Conservation (phyloP, 2,888 invertebrate species). For the Brenthis daphne region DNA sequence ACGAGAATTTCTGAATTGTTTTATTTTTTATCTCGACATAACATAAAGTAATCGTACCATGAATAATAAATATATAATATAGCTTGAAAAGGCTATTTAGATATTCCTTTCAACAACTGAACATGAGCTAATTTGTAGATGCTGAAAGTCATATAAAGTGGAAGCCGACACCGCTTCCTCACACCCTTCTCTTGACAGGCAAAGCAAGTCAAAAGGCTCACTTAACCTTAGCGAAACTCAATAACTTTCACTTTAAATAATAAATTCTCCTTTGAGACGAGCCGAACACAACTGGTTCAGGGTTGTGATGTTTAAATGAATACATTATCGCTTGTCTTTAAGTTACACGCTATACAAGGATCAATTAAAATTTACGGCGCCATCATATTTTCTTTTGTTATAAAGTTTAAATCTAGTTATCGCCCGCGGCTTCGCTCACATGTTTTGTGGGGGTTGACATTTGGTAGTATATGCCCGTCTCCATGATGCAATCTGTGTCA, state of each 20-base stretch:
- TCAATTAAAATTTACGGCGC: constrained; percentile 21
- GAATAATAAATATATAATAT: not conserved
- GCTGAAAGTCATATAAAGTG: constrained; percentile 57
- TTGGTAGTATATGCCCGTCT: too few relatives aligned
- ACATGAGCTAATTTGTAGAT: constrained; percentile 51
- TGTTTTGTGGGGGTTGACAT: too few relatives aligned
- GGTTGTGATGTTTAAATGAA: constrained; percentile 57
- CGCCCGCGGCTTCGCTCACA: too few relatives aligned
- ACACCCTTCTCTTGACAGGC: constrained; percentile 51
- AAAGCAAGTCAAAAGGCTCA: constrained; percentile 73
- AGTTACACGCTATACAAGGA: constrained; percentile 18
- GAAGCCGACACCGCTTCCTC: constrained; percentile 59
- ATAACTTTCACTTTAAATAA: constrained; percentile 80
- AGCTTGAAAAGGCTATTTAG: constrained; percentile 30
- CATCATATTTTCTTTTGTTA: constrained; percentile 5
- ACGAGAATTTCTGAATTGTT: too few relatives aligned
- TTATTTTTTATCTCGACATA: too few relatives aligned
- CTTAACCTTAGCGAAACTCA: constrained; percentile 80
- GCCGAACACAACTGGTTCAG: constrained; percentile 67
- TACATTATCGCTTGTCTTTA: constrained; percentile 35
- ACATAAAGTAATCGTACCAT: not conserved
- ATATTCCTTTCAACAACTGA: constrained; percentile 41
- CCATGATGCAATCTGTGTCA: too few relatives aligned
- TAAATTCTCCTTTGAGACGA: constrained; percentile 75
- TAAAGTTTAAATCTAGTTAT: too few relatives aligned